Evolutionary conservation across 2,888 invertebrate species (phyloP).

Genomic region (Caenorhabditis becei): DNA sequence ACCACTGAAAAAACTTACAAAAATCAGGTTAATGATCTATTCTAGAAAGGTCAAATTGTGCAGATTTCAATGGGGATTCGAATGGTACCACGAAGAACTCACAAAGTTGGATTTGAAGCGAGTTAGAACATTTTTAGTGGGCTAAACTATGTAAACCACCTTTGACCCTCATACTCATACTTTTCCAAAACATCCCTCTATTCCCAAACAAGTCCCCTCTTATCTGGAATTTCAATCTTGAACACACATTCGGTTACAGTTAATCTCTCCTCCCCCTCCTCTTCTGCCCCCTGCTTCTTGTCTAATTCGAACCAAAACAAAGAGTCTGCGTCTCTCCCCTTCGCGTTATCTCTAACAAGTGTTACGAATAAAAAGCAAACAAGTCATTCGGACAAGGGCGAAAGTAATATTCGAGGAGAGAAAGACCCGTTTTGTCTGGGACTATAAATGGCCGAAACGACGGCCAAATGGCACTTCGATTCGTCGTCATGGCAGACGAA

Average conservation of each 20-base stretch:
- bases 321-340: conserved; percentile 13
- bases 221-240: conserved; percentile 1
- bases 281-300: not conserved
- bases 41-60: too few relatives aligned
- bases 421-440: conserved; percentile 22
- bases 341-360: not conserved
- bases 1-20: too few relatives aligned
- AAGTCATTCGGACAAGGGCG: not conserved
- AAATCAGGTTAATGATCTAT: too few relatives aligned
- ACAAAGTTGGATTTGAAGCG: too few relatives aligned
- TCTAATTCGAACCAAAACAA: conserved; percentile 25
- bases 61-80: too few relatives aligned
- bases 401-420: conserved; percentile 27
- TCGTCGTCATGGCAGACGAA: conserved; percentile 66
- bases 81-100: too few relatives aligned
- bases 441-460: conserved; percentile 20
- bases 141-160: too few relatives aligned
- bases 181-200: too few relatives aligned
- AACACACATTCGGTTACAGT: conserved; percentile 41
- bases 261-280: conserved; percentile 14
- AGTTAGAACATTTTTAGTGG: too few relatives aligned
- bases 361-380: conserved; percentile 9
- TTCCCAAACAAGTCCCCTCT: not conserved
- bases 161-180: not conserved
- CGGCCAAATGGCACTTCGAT: conserved; percentile 52